Conservation (phyloP, 2,113 vertebrate genomes). For the Natator depressus region DNA sequence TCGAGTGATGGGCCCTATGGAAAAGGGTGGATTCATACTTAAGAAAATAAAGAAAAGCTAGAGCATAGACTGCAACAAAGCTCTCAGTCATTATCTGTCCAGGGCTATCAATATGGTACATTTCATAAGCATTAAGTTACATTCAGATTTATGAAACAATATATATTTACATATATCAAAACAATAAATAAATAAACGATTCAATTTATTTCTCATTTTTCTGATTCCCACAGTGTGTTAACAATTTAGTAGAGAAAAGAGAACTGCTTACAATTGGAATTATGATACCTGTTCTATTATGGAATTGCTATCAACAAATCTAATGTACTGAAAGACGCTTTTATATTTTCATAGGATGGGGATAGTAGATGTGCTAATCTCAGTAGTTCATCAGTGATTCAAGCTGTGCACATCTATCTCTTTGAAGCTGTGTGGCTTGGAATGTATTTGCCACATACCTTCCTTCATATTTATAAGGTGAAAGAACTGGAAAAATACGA, state of each 20-base stretch:
- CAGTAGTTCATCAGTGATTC: background rate
- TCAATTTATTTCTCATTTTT: background rate
- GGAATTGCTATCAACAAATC: background rate
- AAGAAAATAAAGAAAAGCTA: background rate
- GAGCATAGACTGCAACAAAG: no score
- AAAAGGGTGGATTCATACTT: background rate
- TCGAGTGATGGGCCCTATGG: background rate
- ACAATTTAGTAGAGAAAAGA: background rate
- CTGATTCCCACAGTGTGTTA: background rate
- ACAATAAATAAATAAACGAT: background rate
- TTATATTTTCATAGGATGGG: background rate
- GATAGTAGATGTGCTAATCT: background rate
- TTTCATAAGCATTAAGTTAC: background rate
- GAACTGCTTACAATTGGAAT: background rate
- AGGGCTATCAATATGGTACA: background rate
- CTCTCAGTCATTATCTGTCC: background rate
- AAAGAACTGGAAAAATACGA: background rate
- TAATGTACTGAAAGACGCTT: background rate
- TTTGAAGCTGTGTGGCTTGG: background rate
- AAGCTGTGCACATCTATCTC: background rate
- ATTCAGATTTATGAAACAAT: background rate
- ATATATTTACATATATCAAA: background rate
- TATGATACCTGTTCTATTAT: background rate
- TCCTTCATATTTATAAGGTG: slow-evolving; percentile 2
- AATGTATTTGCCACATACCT: slow-evolving; percentile 12